Base-by-base conservation (phyloP, 2,888 invertebrate genomes). In the Andrena camellia region DNA sequence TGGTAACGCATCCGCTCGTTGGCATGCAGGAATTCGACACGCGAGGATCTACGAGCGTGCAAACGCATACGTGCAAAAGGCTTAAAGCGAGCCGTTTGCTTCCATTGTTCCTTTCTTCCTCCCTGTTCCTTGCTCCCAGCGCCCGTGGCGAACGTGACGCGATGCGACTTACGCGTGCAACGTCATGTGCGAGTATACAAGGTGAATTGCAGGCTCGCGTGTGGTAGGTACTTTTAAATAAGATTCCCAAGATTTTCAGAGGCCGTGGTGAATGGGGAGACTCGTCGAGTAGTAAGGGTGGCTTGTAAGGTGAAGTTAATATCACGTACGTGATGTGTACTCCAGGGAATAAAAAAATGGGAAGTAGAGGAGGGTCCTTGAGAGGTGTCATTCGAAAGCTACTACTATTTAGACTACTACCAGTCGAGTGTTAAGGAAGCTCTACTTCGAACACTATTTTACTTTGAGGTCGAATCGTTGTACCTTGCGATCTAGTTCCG, bases 401-500 rank as follows among this genome's bases (percentile, higher is more conserved):
- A 57, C 23, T 26, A 57, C 8, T 10, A 26, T 10, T 20, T 52
- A 52, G 2, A 8, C 20, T 52, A 2, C 10, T 23, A 23, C 26
- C 10, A 26, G 26, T 3, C 10, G 3, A 57, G 54, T 23, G 26
- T 20, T 20, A 20, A 33, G 17, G 20, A 33, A 20, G 20, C 13
- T 29, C 33, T 20, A 35, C 33, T 62, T 20, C 5, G 20, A 29
- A n/a, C 0, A n/a, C 35, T 10, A n/a, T 54, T 26, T 50, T 31
- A 29, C 8, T 13, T 29, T 10, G 1, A 31, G 8, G 13, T 48
- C 23, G 8, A 33, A 29, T 31, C 50, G 52, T 6, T 48, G 20
- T 87, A 95, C 95, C 94, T 95, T 95, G 89, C 96, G 96, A 93
- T 97, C 97, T 68, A 97, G 95, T 93, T 97, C 97, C 54, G 94